Evolutionary conservation across 2,113 vertebrate species (phyloP).

Genomic region (Aviceda subcristata): DNA sequence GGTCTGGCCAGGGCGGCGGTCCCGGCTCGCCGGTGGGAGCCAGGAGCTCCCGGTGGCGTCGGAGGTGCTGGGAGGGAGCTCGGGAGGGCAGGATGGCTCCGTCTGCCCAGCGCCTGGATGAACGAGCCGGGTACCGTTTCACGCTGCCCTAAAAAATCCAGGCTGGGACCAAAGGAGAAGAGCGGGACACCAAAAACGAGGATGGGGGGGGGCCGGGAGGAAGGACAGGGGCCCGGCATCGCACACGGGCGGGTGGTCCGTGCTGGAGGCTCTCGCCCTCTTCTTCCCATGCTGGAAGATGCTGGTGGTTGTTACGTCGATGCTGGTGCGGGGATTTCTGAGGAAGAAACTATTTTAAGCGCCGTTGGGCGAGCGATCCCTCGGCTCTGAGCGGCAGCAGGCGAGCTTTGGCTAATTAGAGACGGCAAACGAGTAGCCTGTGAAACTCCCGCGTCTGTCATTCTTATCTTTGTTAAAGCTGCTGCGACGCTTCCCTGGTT

Average conservation of each 20-base stretch:
- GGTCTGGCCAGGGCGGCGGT: accelerated
- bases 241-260: accelerated
- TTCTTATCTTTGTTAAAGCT: not conserved
- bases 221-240: accelerated
- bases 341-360: not conserved
- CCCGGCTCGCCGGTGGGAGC: too few species aligned
- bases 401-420: not conserved
- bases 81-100: too few species aligned
- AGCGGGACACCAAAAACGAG: accelerated
- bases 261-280: too few species aligned
- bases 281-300: not conserved
- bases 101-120: accelerated
- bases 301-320: accelerated
- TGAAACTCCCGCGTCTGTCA: not conserved
- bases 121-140: accelerated
- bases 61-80: not conserved
- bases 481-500: not conserved
- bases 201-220: not conserved
- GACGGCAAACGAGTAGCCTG: not conserved
- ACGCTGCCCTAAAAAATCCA: not conserved
- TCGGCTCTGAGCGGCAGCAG: not conserved
- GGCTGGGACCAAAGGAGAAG: not conserved
- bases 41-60: accelerated
- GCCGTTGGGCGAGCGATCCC: too few species aligned
- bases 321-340: not conserved